A percentile compares a stretch with the other conserved stretches of the same genome.
phyloP scores from a whole-genome alignment of 2,113 vertebrate genomes.

The Calcarius ornatus region DNA sequence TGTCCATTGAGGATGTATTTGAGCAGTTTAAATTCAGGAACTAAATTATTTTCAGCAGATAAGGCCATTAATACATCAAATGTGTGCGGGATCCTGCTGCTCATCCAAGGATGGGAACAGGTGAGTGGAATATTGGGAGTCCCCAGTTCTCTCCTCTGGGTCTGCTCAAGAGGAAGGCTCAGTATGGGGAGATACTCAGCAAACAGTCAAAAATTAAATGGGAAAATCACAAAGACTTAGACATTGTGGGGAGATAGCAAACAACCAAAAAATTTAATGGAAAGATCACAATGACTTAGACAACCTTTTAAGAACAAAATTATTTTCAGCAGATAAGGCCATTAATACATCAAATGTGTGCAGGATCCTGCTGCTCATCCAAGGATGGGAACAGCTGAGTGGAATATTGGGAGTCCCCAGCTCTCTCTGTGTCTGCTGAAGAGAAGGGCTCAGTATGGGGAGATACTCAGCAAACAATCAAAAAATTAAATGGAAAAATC shows the following conservation, averaged over 20 bases:
- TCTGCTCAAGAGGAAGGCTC: background rate
- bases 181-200: background rate
- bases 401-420: background rate
- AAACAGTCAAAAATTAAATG: background rate
- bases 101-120: background rate
- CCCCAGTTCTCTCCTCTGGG: background rate
- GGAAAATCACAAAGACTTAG: background rate
- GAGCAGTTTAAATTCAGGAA: background rate
- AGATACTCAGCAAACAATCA: background rate
- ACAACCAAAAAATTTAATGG: background rate
- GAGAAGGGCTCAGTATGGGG: background rate
- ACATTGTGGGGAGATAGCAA: background rate
- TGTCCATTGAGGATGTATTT: accelerated
- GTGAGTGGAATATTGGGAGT: background rate
- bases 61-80: background rate
- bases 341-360: background rate
- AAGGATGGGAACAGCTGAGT: background rate
- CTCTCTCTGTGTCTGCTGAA: background rate
- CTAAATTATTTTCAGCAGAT: background rate
- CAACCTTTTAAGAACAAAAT: background rate
- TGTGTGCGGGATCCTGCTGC: background rate
- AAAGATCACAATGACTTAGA: background rate
- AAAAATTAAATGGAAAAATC: background rate
- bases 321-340: background rate
- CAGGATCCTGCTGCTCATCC: background rate